These are phyloP conservation scores for Dinocampus coccinellae DNA, from an alignment of 2,888 invertebrate species.

Conservation along the genomic window DNA sequence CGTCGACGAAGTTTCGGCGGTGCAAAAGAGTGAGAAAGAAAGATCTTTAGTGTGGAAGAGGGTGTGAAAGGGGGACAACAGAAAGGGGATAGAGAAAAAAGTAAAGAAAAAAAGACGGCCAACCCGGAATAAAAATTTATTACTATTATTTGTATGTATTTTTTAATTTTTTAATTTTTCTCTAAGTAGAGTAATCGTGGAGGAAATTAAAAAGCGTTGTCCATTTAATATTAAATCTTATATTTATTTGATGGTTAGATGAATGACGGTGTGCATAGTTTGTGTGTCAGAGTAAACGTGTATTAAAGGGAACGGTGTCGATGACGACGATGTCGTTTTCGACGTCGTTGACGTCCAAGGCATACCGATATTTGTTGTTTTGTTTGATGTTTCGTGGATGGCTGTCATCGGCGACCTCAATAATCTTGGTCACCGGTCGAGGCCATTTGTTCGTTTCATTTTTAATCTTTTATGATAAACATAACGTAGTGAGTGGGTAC, in stretches of 20 bases:
- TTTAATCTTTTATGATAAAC: neutral
- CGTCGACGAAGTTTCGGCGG: conserved; percentile 40
- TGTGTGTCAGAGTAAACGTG: conserved; percentile 44
- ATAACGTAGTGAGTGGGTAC: neutral
- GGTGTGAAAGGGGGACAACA: conserved; percentile 19
- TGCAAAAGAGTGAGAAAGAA: conserved; percentile 32
- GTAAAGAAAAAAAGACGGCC: neutral
- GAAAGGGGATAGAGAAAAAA: neutral
- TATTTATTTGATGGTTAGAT: conserved; percentile 46
- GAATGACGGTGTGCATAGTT: conserved; percentile 51
- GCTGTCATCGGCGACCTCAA: conserved; percentile 36
- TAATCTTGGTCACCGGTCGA: conserved; percentile 5
- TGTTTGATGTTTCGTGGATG: conserved; percentile 50
- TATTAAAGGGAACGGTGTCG: conserved; percentile 33
- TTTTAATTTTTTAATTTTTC: neutral
- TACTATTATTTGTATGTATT: neutral
- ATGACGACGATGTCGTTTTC: conserved; percentile 46
- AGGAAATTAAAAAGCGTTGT: no score
- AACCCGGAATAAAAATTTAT: neutral
- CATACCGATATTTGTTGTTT: conserved; percentile 44
- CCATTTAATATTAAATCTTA: conserved; percentile 27
- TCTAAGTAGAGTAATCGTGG: no score
- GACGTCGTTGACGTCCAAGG: conserved; percentile 45
- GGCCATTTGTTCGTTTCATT: neutral
- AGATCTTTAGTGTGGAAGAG: conserved; percentile 45